A percentile compares a stretch with the other conserved stretches of the same genome.
These are phyloP conservation scores for Wiebesia pumilae DNA, from an alignment of 1,140 invertebrate species.

Conservation along the genomic window DNA sequence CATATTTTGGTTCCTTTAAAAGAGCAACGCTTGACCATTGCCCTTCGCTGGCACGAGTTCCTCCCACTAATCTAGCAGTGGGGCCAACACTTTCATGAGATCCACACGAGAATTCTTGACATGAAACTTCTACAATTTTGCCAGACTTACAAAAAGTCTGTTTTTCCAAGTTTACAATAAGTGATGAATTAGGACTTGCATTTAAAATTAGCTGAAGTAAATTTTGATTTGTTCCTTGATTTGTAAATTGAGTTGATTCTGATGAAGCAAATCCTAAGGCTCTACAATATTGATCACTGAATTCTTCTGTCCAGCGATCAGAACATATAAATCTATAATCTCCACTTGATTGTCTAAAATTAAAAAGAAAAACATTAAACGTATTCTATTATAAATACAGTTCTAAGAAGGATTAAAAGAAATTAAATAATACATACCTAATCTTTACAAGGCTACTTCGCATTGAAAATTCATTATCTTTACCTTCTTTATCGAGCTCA, in stretches of 20 bases:
- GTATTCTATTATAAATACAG: background rate
- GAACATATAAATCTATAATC: constrained; percentile 74
- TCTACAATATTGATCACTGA: constrained; percentile 76
- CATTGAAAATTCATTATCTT: constrained; percentile 53
- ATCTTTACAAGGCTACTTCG: constrained; percentile 64
- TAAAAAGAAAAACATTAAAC: constrained; percentile 50
- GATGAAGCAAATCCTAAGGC: constrained; percentile 75
- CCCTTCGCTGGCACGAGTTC: constrained; percentile 71
- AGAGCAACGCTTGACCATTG: constrained; percentile 78
- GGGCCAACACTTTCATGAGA: constrained; percentile 68
- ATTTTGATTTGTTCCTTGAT: constrained; percentile 55
- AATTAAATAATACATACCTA: constrained; percentile 58
- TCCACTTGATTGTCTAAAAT: constrained; percentile 65
- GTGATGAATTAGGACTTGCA: constrained; percentile 59
- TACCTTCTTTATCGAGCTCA: constrained; percentile 50
- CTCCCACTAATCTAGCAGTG: constrained; percentile 74
- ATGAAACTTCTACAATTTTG: constrained; percentile 75
- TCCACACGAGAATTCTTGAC: constrained; percentile 78
- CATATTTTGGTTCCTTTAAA: constrained; percentile 74
- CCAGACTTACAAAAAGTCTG: constrained; percentile 70
- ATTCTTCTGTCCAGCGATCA: constrained; percentile 75
- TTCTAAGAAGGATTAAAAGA: background rate
- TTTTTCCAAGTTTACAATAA: constrained; percentile 72
- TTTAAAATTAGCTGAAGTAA: constrained; percentile 70
- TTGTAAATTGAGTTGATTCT: constrained; percentile 65